Conservation (phyloP, 2,797 vertebrate genomes). For the Triplophysa yarkandensis region DNA sequence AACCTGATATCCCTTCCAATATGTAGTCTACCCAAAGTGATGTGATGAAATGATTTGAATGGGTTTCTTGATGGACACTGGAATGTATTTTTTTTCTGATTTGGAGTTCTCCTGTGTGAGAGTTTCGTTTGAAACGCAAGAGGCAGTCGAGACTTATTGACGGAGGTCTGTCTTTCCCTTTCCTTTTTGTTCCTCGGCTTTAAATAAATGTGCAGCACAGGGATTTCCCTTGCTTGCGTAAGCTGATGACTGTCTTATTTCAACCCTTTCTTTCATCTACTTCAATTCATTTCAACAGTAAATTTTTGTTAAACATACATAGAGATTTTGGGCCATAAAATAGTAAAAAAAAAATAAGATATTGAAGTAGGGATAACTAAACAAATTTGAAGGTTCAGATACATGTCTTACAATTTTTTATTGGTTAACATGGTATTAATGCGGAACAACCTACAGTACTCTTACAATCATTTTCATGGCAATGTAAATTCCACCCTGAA, state of each 20-base stretch:
- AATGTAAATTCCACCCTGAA: neutral
- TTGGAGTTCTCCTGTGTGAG: slow-evolving; percentile 13
- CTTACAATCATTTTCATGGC: too few species aligned
- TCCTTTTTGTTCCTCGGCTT: slow-evolving; percentile 51
- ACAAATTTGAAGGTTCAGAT: too few species aligned
- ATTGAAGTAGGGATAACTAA: too few species aligned
- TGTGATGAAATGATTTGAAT: neutral
- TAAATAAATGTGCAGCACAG: slow-evolving; percentile 60
- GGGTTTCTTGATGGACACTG: slow-evolving; percentile 23
- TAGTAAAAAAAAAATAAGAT: neutral
- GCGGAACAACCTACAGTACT: too few species aligned
- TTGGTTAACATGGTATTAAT: too few species aligned
- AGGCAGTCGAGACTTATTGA: slow-evolving; percentile 44
- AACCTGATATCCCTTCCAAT: neutral
- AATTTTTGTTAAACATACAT: neutral
- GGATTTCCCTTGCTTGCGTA: slow-evolving; percentile 51
- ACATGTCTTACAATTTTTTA: too few species aligned
- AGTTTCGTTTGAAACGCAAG: slow-evolving; percentile 28
- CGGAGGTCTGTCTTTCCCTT: slow-evolving; percentile 30
- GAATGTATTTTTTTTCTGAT: slow-evolving; percentile 31
- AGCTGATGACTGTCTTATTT: slow-evolving; percentile 30
- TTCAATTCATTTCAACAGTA: neutral
- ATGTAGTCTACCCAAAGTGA: neutral
- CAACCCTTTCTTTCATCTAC: neutral
- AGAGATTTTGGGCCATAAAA: neutral